Conservation (phyloP, 2,113 vertebrate genomes). For the Microtus richardsoni region DNA sequence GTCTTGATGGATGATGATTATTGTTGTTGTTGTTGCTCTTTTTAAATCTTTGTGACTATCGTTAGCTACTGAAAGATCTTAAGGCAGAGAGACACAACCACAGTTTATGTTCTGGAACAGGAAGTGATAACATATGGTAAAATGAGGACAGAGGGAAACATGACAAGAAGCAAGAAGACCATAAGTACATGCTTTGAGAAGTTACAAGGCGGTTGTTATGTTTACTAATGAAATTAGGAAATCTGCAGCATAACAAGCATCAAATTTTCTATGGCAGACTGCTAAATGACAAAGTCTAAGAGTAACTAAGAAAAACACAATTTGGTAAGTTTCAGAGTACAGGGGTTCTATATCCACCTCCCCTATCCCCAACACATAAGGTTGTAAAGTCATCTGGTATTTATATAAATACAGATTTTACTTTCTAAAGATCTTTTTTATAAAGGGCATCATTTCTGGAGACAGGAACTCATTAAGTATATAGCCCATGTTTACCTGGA, state of each 20-base stretch:
- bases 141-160: conserved; percentile 18
- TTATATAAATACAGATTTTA: background rate
- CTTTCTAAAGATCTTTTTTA: background rate
- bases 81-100: background rate
- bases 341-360: background rate
- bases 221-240: conserved; percentile 31
- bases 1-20: background rate
- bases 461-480: background rate
- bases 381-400: conserved; percentile 51
- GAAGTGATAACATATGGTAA: conserved; percentile 16
- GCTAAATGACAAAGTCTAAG: conserved; percentile 13
- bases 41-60: background rate
- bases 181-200: conserved; percentile 2
- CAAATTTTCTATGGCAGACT: background rate
- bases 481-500: background rate
- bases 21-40: background rate
- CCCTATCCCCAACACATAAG: background rate
- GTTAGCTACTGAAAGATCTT: background rate
- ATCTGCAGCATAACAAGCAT: conserved; percentile 8
- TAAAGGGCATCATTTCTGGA: background rate
- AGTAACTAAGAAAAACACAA: conserved; percentile 27
- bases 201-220: conserved; percentile 10
- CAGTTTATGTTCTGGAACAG: conserved; percentile 24
- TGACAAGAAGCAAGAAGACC: conserved; percentile 15
- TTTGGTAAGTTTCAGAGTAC: background rate